A percentile compares a stretch with the other conserved stretches of the same genome.
Conservation (phyloP, 2,888 invertebrate species). For the Sipha maydis region DNA sequence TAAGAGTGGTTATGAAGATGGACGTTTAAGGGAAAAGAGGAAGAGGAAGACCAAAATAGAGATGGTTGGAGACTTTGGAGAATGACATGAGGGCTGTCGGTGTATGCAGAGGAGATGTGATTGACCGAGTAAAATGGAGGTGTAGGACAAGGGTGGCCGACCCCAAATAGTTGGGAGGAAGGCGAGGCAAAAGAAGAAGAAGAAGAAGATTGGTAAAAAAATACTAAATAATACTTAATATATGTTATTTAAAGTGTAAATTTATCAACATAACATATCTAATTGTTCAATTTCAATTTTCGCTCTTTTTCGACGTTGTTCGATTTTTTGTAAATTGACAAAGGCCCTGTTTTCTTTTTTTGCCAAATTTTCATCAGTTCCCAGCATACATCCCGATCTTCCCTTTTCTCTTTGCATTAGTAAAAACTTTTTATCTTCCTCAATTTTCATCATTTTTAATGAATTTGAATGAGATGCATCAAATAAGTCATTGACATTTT, state of each 20-base stretch:
- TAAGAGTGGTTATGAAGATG: no score
- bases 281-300: conserved; percentile 13
- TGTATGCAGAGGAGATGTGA: no score
- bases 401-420: conserved; percentile 1
- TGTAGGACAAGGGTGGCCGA: no score
- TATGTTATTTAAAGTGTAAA: not conserved
- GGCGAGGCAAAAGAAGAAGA: no score
- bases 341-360: conserved; percentile 3
- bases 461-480: conserved; percentile 18
- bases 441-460: conserved; percentile 4
- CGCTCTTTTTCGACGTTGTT: not conserved
- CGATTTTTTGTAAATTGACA: not conserved
- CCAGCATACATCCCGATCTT: not conserved
- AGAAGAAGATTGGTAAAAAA: no score
- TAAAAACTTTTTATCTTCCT: conserved; percentile 5
- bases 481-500: conserved; percentile 23
- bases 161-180: no score
- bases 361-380: conserved; percentile 1
- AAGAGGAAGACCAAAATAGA: no score
- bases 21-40: no score
- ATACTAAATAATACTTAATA: no score
- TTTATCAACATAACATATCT: not conserved
- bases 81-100: no score
- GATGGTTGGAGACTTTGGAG: no score
- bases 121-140: no score